Conservation (phyloP, 1,140 invertebrate genomes). For the Pteromalus puparum region DNA sequence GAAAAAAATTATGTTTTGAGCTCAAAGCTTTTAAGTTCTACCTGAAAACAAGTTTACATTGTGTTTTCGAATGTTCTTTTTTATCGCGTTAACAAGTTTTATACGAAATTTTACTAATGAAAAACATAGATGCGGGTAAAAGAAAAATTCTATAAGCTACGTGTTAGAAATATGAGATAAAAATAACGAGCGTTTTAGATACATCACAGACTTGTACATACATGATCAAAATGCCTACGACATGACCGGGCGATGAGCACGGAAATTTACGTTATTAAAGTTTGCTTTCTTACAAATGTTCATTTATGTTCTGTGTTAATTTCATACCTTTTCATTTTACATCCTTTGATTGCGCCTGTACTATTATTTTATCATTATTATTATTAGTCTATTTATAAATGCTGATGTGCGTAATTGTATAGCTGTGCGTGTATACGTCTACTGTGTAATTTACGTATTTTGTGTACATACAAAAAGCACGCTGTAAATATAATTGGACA, state of each 20-base stretch:
- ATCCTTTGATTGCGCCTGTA: slow-evolving; percentile 38
- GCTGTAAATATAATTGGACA: slow-evolving; percentile 35
- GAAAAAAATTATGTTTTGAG: slow-evolving; percentile 31
- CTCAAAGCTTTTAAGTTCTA: background rate
- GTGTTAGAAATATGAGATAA: slow-evolving; percentile 4
- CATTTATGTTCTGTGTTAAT: slow-evolving; percentile 42
- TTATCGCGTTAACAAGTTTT: slow-evolving; percentile 30
- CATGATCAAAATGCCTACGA: slow-evolving; percentile 9
- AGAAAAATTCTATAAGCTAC: background rate
- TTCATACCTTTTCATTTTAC: slow-evolving; percentile 46
- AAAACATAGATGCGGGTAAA: background rate
- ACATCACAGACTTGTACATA: slow-evolving; percentile 43
- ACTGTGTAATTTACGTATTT: slow-evolving; percentile 24
- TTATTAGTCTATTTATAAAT: slow-evolving; percentile 11
- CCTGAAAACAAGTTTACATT: background rate
- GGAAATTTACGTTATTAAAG: slow-evolving; percentile 49
- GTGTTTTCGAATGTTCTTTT: background rate
- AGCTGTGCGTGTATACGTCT: slow-evolving; percentile 2
- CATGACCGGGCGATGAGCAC: slow-evolving; percentile 40
- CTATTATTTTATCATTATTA: background rate
- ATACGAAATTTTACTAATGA: slow-evolving; percentile 35
- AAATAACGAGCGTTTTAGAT: slow-evolving; percentile 4
- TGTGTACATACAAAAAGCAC: slow-evolving; percentile 9
- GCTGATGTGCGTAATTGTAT: slow-evolving; percentile 9
- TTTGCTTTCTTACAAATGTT: slow-evolving; percentile 53